These are phyloP conservation scores for Mormyrus lacerda DNA, from an alignment of 2,113 vertebrate genomes.

Conservation along the genomic window DNA sequence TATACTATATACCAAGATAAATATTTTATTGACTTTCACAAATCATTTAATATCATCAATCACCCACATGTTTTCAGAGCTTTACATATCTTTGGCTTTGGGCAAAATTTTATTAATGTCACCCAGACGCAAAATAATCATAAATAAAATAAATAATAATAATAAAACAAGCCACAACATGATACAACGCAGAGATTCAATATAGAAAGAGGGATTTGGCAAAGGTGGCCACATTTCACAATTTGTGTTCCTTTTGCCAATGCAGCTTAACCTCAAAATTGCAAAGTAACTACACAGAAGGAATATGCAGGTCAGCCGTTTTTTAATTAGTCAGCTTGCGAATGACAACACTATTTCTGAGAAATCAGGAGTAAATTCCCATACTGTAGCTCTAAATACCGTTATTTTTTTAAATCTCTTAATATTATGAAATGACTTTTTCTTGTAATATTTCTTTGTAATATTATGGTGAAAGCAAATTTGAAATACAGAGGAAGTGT, in stretches of 20 bases:
- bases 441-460: background rate
- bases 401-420: background rate
- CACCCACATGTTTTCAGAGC: background rate
- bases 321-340: background rate
- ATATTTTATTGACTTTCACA: background rate
- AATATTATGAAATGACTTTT: background rate
- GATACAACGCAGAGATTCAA: background rate
- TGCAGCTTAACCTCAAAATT: background rate
- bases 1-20: background rate
- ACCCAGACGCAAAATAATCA: background rate
- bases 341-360: background rate
- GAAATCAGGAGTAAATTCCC: background rate
- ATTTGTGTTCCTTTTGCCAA: background rate
- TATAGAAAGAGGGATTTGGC: background rate
- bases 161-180: background rate
- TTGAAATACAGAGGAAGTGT: too few relatives aligned
- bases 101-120: background rate
- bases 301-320: background rate
- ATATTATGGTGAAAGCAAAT: too few relatives aligned
- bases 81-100: background rate
- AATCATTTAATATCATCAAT: background rate
- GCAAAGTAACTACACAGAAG: background rate
- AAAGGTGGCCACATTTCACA: background rate
- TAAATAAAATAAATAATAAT: too few relatives aligned
- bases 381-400: background rate